Evolutionary conservation across 2,888 invertebrate species (phyloP).

Genomic region (Xestia sexstrigata): DNA sequence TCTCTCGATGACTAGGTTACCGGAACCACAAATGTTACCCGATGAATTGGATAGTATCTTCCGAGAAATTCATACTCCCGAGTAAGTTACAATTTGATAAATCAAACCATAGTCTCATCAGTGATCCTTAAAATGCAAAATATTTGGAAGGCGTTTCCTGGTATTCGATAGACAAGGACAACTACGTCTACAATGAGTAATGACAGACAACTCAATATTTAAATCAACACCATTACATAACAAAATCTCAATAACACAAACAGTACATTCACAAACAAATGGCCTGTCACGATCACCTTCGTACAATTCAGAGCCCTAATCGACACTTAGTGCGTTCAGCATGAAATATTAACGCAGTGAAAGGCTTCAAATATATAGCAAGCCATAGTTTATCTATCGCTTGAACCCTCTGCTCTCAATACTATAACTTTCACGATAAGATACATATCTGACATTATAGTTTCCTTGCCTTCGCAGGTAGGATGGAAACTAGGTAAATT

Average conservation of each 20-base stretch:
- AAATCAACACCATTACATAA: constrained; percentile 5
- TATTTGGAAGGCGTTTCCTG: too few relatives aligned
- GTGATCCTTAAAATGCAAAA: neutral
- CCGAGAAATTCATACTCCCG: neutral
- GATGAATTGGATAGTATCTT: neutral
- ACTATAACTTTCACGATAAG: constrained; percentile 65
- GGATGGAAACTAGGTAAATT: constrained; percentile 59
- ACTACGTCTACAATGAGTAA: neutral
- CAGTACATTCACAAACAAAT: constrained; percentile 49
- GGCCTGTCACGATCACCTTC: constrained; percentile 51
- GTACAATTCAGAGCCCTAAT: constrained; percentile 56
- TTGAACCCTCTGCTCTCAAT: constrained; percentile 60
- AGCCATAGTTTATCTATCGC: constrained; percentile 48
- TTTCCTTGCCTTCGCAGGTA: constrained; percentile 57
- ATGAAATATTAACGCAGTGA: constrained; percentile 56
- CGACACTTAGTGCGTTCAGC: constrained; percentile 57
- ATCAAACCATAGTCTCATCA: neutral
- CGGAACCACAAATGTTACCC: neutral
- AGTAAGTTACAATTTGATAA: neutral
- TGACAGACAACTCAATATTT: constrained; percentile 10
- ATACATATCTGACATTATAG: constrained; percentile 63
- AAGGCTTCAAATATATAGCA: constrained; percentile 60
- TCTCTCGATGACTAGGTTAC: neutral
- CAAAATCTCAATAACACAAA: constrained; percentile 28
- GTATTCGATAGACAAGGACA: neutral